Conservation (phyloP, 2,888 invertebrate species). For the Eupithecia subfuscata region DNA sequence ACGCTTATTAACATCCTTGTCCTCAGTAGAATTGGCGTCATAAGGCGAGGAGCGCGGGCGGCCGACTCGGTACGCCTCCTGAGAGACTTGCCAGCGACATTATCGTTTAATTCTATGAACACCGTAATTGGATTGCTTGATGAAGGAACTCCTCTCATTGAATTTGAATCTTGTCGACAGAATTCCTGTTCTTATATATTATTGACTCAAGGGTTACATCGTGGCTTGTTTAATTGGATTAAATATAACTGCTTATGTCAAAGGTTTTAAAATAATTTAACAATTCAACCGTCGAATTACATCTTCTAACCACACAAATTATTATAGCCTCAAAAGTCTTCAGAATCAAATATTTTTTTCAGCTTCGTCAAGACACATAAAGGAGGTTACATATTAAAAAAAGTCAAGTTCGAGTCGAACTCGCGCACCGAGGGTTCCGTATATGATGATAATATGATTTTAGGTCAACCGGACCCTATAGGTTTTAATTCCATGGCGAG, state of each 20-base stretch:
- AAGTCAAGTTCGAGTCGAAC: too few species aligned
- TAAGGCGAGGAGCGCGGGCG: conserved; percentile 42
- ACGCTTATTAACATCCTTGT: conserved; percentile 15
- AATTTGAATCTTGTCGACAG: conserved; percentile 40
- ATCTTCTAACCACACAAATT: background rate
- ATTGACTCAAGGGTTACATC: background rate
- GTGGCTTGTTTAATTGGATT: background rate
- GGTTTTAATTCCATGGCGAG: too few species aligned
- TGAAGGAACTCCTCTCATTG: conserved; percentile 52
- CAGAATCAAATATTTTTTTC: too few species aligned
- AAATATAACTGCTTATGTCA: background rate
- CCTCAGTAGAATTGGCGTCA: conserved; percentile 23
- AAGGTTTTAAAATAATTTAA: background rate
- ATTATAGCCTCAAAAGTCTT: background rate
- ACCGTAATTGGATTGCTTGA: conserved; percentile 57
- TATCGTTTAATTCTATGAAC: conserved; percentile 61
- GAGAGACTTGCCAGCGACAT: conserved; percentile 58
- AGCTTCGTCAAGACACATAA: too few species aligned
- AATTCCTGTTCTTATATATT: conserved; percentile 28
- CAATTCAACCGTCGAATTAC: background rate
- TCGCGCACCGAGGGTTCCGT: too few species aligned
- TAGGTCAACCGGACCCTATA: too few species aligned
- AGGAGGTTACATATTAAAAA: too few species aligned
- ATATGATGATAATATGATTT: too few species aligned
- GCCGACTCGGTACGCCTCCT: conserved; percentile 59